Evolutionary conservation across 2,888 invertebrate genomes (phyloP), one percentile per base, ranked within the genome.

Genomic region (Troglohyphantes excavatus): DNA sequence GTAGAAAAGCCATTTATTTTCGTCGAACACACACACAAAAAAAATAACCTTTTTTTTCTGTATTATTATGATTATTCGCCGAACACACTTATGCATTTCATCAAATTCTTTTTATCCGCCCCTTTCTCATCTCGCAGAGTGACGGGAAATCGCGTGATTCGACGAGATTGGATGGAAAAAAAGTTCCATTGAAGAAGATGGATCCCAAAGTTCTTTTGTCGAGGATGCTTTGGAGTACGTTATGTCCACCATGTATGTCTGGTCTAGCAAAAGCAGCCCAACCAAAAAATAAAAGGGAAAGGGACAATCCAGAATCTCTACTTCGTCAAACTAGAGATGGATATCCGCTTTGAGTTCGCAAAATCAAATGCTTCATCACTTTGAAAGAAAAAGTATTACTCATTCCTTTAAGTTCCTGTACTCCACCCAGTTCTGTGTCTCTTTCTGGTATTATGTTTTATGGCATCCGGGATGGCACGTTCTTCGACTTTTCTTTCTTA

Each of bases 381-480:
- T 53, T 68, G 68, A 23, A 17, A 23, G n/a, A 23, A 23, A 79
- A 26, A 23, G 33, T 13, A 23, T 68, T 46, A n/a, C 17, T 67
- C 23, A 61, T 39, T 23, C 43, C 13, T 33, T 39, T 39, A 39
- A n/a, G n/a, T 23, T 27, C 23, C 7, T 21, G 17, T 33, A 13
- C 26, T 59, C 26, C 27, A 0, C 59, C 23, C 26, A 68, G 81
- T 59, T 82, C 23, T 70, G 70, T 59, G 70, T 72, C 82, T 72
- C 72, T 73, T 72, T 65, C 65, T 83, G 72, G 73, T 19, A 83
- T 83, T 83, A 72, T 72, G 63, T 72, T 63, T 83, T 72, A 83
- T 83, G 73, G 43, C 19, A 73, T 73, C n/a, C 73, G 46, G 27
- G 43, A 65, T 63, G 27, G 72, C 83, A 83, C 83, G 83, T 83